Conservation (phyloP, 2,113 vertebrate genomes). For the Litocranius walleri region DNA sequence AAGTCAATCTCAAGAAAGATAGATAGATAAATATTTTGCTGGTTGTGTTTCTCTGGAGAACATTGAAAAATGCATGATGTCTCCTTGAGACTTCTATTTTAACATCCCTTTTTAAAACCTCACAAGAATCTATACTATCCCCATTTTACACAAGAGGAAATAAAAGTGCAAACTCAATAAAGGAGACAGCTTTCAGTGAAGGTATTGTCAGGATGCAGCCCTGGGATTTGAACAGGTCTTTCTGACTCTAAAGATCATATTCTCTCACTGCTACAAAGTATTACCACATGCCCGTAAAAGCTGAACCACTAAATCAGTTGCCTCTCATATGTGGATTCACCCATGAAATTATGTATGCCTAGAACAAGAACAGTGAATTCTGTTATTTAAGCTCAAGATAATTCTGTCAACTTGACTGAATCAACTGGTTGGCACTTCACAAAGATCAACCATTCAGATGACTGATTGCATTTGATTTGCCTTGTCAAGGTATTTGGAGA, state of each 20-base stretch:
- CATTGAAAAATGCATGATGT: not conserved
- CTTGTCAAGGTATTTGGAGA: not conserved
- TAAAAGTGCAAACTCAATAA: not conserved
- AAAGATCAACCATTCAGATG: constrained; percentile 3
- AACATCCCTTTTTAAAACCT: not conserved
- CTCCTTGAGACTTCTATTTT: not conserved
- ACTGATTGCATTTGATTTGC: not conserved
- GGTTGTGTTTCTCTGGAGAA: not conserved
- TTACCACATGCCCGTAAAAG: not conserved
- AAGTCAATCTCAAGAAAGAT: not conserved
- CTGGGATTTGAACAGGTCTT: not conserved
- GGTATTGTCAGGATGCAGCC: not conserved
- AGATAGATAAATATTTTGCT: not conserved
- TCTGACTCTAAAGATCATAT: not conserved
- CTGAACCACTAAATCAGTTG: not conserved
- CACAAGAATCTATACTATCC: not conserved
- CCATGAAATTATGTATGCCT: not conserved
- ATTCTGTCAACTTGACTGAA: constrained; percentile 4
- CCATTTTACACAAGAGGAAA: not conserved
- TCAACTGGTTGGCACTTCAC: not conserved
- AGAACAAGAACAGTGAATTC: constrained; percentile 14
- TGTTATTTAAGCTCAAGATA: constrained; percentile 24
- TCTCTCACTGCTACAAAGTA: not conserved
- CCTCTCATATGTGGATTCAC: not conserved
- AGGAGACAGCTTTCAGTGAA: not conserved